Percentiles rank a stretch among this genome's conserved stretches.
These are phyloP conservation scores for Anarhynchus alexandrinus DNA, from an alignment of 2,113 vertebrate species.

Conservation along the genomic window DNA sequence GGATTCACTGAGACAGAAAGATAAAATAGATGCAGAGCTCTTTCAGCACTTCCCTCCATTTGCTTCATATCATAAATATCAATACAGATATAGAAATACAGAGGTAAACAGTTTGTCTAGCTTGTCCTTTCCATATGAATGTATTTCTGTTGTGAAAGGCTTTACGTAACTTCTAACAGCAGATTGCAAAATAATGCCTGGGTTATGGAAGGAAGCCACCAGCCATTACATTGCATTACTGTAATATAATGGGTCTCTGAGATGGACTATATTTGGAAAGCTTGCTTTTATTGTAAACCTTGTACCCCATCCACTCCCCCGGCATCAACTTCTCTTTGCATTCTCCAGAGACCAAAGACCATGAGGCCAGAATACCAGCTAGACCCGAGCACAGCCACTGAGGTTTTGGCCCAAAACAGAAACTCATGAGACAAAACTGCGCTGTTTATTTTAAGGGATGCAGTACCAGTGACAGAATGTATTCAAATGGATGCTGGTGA, in stretches of 20 bases:
- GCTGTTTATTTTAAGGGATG: not conserved
- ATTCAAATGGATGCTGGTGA: not conserved
- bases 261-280: not conserved
- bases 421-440: not conserved
- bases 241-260: not conserved
- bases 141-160: not conserved
- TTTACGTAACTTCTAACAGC: not conserved
- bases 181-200: not conserved
- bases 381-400: not conserved
- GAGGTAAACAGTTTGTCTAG: not conserved
- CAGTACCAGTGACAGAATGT: not conserved
- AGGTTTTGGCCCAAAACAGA: not conserved
- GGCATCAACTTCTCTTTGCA: not conserved
- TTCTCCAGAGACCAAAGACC: not conserved
- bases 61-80: constrained; percentile 19
- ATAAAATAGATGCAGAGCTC: constrained; percentile 6
- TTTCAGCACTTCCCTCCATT: constrained; percentile 18
- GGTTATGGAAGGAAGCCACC: not conserved
- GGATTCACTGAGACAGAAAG: constrained; percentile 37
- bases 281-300: constrained; percentile 1
- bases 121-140: not conserved
- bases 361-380: not conserved
- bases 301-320: not conserved
- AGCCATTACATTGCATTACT: constrained; percentile 29
- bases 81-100: constrained; percentile 12